Evolutionary conservation across 2,113 vertebrate genomes (phyloP), one percentile per base, ranked within the genome.

Genomic region (Hemibagrus wyckioides): DNA sequence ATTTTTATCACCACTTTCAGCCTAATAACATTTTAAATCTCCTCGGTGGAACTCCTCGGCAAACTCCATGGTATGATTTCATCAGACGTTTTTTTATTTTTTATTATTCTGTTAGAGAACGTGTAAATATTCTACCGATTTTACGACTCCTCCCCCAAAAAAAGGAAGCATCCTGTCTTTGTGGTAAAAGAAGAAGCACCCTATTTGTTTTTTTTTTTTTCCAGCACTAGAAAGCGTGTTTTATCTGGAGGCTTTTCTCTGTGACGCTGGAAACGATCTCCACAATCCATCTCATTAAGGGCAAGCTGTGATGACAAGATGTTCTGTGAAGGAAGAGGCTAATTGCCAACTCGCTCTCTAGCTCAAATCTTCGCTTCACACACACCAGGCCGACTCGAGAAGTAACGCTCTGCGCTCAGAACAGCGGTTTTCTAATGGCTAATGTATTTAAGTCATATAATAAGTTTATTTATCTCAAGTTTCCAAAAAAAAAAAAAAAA

Each of bases 301-400:
- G 63, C 79, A 82, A 65, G 79, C 75, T 85, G 81, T 90, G 88
- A 90, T 86, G 86, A 91, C 85, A 71, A 85, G 69, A 86, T 77
- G 67, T 89, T 90, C 84, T 87, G 84, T 87, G 25, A 84, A 81
- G 84, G 80, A 89, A 89, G 85, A 76, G 50, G 81, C 85, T 92
- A 89, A 91, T 91, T 90, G 86, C 87, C 85, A 91, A 89, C 88
- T 86, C 82, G 63, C 89, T 89, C 89, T 89, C 65, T 75, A 91
- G 85, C 76, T 52, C 85, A 52, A 79, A 87, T 88, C 73, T 79
- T 90, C 83, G 75, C 85, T 84, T 83, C 67, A 73, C 80, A 88
- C 80, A 52, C 56, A 63, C 36, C 80, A 84, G 86, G 57, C 85
- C 75, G 89, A 82, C 41, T 61, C 65, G n/a, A 25, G 85, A 33